Evolutionary conservation across 1,140 invertebrate genomes (phyloP).

Genomic region (Calephelis virginiensis): DNA sequence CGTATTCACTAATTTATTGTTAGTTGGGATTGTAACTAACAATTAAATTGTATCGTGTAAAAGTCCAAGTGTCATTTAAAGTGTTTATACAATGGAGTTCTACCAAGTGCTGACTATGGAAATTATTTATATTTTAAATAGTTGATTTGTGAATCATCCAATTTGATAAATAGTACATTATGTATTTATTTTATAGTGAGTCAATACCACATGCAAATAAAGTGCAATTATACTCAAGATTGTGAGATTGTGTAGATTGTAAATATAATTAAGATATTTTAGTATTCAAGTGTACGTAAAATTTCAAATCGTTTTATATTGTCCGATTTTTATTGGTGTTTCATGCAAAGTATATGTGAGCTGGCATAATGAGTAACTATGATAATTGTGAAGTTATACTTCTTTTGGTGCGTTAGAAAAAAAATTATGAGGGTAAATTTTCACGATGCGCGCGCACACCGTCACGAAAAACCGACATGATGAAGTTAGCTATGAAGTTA

Average conservation of each 20-base stretch:
- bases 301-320: conserved; percentile 20
- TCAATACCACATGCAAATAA: conserved; percentile 62
- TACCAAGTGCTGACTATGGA: too few species aligned
- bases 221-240: conserved; percentile 77
- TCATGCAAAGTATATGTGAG: not conserved
- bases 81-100: too few species aligned
- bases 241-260: conserved; percentile 62
- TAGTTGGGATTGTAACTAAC: too few species aligned
- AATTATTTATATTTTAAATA: too few species aligned
- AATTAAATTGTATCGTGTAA: too few species aligned
- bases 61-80: too few species aligned
- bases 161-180: conserved; percentile 25
- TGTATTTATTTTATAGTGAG: conserved; percentile 57
- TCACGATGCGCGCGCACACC: too few species aligned
- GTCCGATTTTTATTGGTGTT: conserved; percentile 5
- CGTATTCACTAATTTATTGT: too few species aligned
- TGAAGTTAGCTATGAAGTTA: too few species aligned
- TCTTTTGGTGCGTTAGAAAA: too few species aligned
- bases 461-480: too few species aligned
- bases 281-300: conserved; percentile 42
- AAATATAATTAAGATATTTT: conserved; percentile 63
- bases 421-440: too few species aligned
- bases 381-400: not conserved
- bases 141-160: not conserved
- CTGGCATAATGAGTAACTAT: not conserved